A percentile compares a stretch with the other conserved stretches of the same genome.
These are phyloP conservation scores for Diplosoma virens DNA, from an alignment of 23 tunicate species.

Conservation along the genomic window DNA sequence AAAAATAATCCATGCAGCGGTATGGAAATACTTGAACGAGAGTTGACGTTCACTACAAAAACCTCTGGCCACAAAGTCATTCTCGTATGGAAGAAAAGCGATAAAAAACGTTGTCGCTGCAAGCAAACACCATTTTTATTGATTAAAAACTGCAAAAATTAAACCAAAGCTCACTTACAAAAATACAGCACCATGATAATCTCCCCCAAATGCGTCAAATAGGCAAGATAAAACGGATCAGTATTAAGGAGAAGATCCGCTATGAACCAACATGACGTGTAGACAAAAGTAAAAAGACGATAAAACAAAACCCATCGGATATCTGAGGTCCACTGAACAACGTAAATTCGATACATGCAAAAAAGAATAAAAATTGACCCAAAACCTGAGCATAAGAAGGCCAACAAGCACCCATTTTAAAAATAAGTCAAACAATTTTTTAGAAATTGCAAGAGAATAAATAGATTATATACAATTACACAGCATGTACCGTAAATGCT, in stretches of 20 bases:
- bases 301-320: neutral
- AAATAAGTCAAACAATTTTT: no score
- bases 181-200: slow-evolving; percentile 31
- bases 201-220: slow-evolving; percentile 53
- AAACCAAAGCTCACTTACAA: slow-evolving; percentile 29
- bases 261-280: slow-evolving; percentile 37
- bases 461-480: no score
- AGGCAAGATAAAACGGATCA: slow-evolving; percentile 35
- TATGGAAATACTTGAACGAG: slow-evolving; percentile 32
- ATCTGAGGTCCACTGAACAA: slow-evolving; percentile 40
- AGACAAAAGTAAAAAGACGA: slow-evolving; percentile 24
- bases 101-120: neutral
- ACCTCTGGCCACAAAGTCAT: neutral
- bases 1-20: slow-evolving; percentile 26
- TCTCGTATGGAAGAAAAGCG: neutral
- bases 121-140: neutral
- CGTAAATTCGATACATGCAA: no score
- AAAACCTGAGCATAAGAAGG: no score
- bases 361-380: no score
- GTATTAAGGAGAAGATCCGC: slow-evolving; percentile 31
- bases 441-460: no score
- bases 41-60: neutral
- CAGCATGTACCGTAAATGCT: no score
- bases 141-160: neutral
- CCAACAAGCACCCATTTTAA: no score